phyloP scores from a whole-genome alignment of 2,797 vertebrate species.

The Schizothorax lantsangensis region DNA sequence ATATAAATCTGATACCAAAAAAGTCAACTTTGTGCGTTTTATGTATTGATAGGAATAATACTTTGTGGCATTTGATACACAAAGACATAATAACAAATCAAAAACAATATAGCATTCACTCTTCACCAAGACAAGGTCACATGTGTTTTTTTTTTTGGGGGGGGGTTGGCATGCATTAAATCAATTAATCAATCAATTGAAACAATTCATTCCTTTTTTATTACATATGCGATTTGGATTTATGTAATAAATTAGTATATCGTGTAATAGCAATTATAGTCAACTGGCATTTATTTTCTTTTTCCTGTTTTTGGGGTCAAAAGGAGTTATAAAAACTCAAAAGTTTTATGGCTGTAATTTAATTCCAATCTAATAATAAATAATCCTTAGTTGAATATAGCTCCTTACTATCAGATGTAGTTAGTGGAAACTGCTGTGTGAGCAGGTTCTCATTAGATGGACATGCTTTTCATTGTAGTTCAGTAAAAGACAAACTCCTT shows the following conservation, averaged over 20 bases:
- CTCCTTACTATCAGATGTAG: slow-evolving; percentile 10
- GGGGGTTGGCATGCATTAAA: background rate
- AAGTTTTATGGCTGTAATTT: background rate
- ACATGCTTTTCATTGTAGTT: slow-evolving; percentile 20
- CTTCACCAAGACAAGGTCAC: background rate
- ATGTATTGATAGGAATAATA: background rate
- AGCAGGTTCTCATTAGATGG: slow-evolving; percentile 37
- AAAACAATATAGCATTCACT: background rate
- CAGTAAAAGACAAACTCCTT: slow-evolving; percentile 5
- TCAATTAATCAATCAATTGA: no score
- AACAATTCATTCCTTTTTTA: background rate
- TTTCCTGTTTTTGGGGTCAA: background rate
- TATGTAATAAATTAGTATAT: background rate
- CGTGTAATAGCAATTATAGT: background rate
- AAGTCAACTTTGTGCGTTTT: background rate
- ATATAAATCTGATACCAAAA: slow-evolving; percentile 16
- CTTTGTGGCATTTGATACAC: background rate
- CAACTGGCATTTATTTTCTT: background rate
- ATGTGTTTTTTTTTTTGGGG: background rate
- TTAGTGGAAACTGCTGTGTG: background rate
- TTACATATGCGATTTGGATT: background rate
- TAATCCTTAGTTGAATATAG: background rate
- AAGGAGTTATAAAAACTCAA: background rate
- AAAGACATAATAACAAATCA: background rate
- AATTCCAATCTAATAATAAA: background rate